Base-by-base conservation (phyloP, 2,113 vertebrate species). In the Carassius gibelio region DNA sequence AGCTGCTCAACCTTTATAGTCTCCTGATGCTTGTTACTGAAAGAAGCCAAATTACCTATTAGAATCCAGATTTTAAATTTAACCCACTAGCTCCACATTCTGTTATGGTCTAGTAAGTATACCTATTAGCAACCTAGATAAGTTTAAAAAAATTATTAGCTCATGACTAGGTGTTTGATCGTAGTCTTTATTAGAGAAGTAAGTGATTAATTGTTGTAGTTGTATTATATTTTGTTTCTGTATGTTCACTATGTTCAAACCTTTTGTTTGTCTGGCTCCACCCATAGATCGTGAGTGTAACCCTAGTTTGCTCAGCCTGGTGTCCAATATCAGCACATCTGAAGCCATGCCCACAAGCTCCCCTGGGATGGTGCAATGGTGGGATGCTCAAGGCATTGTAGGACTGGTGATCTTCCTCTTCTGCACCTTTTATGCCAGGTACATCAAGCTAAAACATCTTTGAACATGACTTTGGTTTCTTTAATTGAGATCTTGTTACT, bases 351-450 rank as follows among this genome's bases (percentile, higher is more conserved):
- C 82, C 0, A 90, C 84, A 0, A 50, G 7, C 4, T 26, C 86
- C 0, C 23, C 88, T 0, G 91, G 88, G 26, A 90, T 88, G 0
- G 96, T 95, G 0, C 94, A 96, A 85, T 99, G 96, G 98, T 99
- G 98, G 98, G 98, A 99, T 0, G 96, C 97, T 0, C 97, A 98
- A 1, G 96, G 97, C 92, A 96, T 99, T 0, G 96, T 98, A n/a
- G 98, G 98, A n/a, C 92, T 99, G 69, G 2, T 97, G 26, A 93
- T 99, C 93, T 99, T 99, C 89, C 85, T 98, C 88, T 93, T 99
- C 82, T 99, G 97, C 88, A 97, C 96, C 0, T 88, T 99, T 82
- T 99, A 99, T 88, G 97, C 99, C 92, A 99, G 98, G 98, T 99
- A 90, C 9, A 75, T 17, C 8, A 81, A 61, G 4, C 62, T 9